phyloP scores from a whole-genome alignment of 2,797 vertebrate species.

The Adrianichthys oophorus region DNA sequence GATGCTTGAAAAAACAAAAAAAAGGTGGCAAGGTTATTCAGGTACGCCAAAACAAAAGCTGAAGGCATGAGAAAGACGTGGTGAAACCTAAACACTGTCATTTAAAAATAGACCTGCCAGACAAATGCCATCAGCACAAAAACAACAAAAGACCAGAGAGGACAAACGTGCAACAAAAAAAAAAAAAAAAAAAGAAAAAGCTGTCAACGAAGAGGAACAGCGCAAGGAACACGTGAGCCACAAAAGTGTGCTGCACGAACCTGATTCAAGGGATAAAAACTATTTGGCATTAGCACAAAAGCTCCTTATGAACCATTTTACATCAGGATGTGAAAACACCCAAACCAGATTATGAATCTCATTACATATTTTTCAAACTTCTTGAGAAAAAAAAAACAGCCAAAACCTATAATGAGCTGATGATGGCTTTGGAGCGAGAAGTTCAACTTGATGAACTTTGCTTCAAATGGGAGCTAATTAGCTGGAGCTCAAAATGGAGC shows the following conservation, averaged over 20 bases:
- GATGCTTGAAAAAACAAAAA: constrained; percentile 3
- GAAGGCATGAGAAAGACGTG: constrained; percentile 46
- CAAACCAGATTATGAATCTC: too few relatives aligned
- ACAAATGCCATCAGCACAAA: constrained; percentile 27
- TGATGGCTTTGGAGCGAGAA: neutral
- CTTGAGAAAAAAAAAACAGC: too few relatives aligned
- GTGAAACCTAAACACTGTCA: constrained; percentile 52
- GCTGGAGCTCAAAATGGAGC: neutral
- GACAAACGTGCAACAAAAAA: neutral
- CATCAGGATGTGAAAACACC: too few relatives aligned
- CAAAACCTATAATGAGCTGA: too few relatives aligned
- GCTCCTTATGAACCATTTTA: too few relatives aligned
- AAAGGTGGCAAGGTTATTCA: constrained; percentile 6
- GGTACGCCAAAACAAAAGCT: constrained; percentile 63
- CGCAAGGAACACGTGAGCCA: neutral
- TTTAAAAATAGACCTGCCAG: constrained; percentile 64
- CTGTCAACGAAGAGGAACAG: neutral
- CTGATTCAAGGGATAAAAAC: too few relatives aligned
- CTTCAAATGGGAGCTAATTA: neutral
- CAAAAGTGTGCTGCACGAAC: neutral
- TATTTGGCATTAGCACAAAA: too few relatives aligned
- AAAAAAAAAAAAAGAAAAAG: neutral
- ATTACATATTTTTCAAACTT: too few relatives aligned
- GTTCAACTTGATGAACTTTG: neutral
- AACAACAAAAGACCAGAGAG: constrained; percentile 17